Evolutionary conservation across 2,797 vertebrate genomes (phyloP).

Genomic region (Typhlichthys eigenmanni): DNA sequence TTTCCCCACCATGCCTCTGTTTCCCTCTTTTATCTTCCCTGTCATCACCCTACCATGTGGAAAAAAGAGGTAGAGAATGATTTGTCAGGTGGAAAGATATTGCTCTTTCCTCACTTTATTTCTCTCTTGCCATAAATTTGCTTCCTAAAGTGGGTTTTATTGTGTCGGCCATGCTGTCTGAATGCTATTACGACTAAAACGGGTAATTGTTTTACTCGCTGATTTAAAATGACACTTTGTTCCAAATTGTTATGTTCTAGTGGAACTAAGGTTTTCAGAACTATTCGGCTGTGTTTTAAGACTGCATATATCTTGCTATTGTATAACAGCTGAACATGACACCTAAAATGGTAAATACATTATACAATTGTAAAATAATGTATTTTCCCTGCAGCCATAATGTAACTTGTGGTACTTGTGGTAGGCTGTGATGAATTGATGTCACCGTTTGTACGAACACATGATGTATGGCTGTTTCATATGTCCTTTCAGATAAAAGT

Average conservation of each 20-base stretch:
- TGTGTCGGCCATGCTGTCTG: slow-evolving; percentile 18
- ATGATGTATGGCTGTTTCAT: too few species aligned
- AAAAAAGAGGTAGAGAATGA: slow-evolving; percentile 33
- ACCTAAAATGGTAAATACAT: too few species aligned
- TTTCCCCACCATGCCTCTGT: slow-evolving; percentile 45
- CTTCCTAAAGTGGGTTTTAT: slow-evolving; percentile 24
- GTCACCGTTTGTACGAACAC: too few species aligned
- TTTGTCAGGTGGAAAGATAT: slow-evolving; percentile 45
- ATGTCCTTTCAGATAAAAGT: too few species aligned
- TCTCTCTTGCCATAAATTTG: slow-evolving; percentile 26
- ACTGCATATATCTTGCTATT: slow-evolving; percentile 6
- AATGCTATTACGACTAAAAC: slow-evolving; percentile 18
- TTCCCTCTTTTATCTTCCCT: slow-evolving; percentile 71
- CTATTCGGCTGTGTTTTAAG: slow-evolving; percentile 10
- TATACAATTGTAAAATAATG: too few species aligned
- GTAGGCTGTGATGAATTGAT: too few species aligned
- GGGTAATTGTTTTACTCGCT: slow-evolving; percentile 24
- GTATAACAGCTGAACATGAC: too few species aligned
- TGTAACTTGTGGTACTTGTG: too few species aligned
- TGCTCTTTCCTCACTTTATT: slow-evolving; percentile 9
- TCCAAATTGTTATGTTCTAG: slow-evolving; percentile 23
- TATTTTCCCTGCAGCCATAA: too few species aligned
- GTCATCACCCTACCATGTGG: slow-evolving; percentile 54
- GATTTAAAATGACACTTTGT: slow-evolving; percentile 18
- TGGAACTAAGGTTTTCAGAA: slow-evolving; percentile 19